Conservation (phyloP, 2,797 vertebrate species). For the Typhlichthys eigenmanni region DNA sequence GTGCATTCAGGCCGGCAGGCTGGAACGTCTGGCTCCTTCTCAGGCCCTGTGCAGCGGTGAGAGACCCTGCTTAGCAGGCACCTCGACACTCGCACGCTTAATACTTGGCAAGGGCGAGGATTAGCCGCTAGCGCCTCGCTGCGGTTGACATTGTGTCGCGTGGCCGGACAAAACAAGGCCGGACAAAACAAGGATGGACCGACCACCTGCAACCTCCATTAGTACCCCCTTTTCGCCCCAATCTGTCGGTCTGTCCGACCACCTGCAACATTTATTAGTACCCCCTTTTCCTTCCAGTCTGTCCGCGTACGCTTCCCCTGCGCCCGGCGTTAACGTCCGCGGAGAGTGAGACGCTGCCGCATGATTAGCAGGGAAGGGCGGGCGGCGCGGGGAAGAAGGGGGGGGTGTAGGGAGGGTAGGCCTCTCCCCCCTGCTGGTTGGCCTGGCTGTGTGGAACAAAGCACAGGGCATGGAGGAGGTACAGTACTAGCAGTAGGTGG, state of each 20-base stretch:
- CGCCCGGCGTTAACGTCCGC: constrained; percentile 36
- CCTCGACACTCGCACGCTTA: constrained; percentile 51
- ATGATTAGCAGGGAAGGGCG: background rate
- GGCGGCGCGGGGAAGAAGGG: background rate
- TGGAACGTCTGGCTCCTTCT: constrained; percentile 46
- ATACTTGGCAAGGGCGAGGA: constrained; percentile 47
- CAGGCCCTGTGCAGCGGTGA: constrained; percentile 49
- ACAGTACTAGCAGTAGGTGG: constrained; percentile 77
- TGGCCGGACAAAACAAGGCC: constrained; percentile 43
- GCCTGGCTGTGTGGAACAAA: constrained; percentile 37
- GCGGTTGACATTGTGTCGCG: constrained; percentile 55
- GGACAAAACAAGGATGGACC: constrained; percentile 4
- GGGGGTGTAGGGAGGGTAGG: no score
- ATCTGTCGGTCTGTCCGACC: constrained; percentile 1
- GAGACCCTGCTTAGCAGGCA: constrained; percentile 67
- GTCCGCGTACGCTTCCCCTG: constrained; percentile 17
- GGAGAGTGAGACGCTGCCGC: constrained; percentile 21
- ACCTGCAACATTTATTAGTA: constrained; percentile 39
- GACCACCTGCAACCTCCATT: constrained; percentile 40
- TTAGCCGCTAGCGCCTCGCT: constrained; percentile 53
- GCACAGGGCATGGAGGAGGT: constrained; percentile 56
- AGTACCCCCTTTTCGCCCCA: no score
- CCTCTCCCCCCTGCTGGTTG: background rate
- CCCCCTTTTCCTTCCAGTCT: background rate
- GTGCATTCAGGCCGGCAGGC: constrained; percentile 61